Conservation (phyloP, 2,888 invertebrate genomes). For the Uropetala carovei region DNA sequence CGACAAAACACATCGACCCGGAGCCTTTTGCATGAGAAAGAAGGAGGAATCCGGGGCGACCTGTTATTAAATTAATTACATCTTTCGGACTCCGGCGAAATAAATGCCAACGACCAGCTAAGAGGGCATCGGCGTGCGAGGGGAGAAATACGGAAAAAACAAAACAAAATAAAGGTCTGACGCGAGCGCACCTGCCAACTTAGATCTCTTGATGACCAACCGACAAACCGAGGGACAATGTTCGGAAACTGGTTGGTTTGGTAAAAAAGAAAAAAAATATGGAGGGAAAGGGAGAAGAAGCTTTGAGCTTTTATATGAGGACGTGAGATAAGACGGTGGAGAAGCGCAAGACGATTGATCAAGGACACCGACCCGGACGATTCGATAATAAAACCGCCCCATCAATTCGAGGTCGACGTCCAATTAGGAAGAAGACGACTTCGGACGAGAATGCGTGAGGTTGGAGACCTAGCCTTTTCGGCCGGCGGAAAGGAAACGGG, state of each 20-base stretch:
- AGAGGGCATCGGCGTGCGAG: background rate
- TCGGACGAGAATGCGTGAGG: background rate
- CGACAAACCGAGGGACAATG: conserved; percentile 7
- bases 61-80: conserved; percentile 5
- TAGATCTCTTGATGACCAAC: background rate
- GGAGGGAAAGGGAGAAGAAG: background rate
- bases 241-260: conserved; percentile 5
- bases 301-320: too few relatives aligned
- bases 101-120: background rate
- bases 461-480: background rate
- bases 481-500: background rate
- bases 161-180: background rate
- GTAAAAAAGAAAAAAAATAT: background rate
- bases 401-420: background rate
- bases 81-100: background rate
- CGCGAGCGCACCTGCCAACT: background rate
- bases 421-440: background rate
- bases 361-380: background rate
- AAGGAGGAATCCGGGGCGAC: background rate
- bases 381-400: conserved; percentile 7
- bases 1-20: background rate
- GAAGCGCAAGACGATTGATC: background rate
- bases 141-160: background rate
- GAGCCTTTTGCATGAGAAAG: background rate
- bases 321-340: background rate